These are phyloP conservation scores for Ictidomys tridecemlineatus DNA, from an alignment of 2,113 vertebrate genomes.

Conservation along the genomic window DNA sequence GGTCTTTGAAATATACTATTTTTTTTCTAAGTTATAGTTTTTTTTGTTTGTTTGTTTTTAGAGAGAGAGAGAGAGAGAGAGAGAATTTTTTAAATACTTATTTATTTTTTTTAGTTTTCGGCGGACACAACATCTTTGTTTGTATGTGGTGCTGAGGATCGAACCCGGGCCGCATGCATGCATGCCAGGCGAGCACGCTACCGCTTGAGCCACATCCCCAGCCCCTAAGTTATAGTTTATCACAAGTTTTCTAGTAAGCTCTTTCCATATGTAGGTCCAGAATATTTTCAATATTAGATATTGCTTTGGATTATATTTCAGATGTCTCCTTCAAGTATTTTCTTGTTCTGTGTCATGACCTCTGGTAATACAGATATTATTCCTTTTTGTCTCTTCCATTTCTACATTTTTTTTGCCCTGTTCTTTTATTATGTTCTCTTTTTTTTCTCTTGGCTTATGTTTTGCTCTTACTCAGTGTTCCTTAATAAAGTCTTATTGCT, in stretches of 20 bases:
- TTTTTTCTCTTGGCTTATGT: not conserved
- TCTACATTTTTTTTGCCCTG: not conserved
- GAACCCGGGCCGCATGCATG: no score
- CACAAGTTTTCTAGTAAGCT: not conserved
- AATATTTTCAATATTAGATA: not conserved
- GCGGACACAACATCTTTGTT: no score
- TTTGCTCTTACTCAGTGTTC: not conserved
- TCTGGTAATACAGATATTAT: not conserved
- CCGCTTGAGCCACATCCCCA: no score
- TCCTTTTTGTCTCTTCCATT: not conserved
- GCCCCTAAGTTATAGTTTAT: not conserved
- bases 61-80: no score
- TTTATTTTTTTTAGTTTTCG: no score
- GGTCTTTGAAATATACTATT: not conserved
- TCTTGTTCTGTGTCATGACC: not conserved
- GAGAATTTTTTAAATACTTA: no score
- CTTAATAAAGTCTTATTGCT: not conserved
- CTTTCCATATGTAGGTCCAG: not conserved
- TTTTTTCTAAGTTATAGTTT: not conserved
- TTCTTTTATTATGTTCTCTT: not conserved
- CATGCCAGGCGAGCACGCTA: no score
- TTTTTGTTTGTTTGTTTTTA: not conserved
- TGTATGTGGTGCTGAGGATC: no score
- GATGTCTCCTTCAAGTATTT: not conserved
- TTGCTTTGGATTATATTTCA: slow-evolving; percentile 21